phyloP scores from a whole-genome alignment of 1,140 invertebrate genomes.

The Drosophila grimshawi region DNA sequence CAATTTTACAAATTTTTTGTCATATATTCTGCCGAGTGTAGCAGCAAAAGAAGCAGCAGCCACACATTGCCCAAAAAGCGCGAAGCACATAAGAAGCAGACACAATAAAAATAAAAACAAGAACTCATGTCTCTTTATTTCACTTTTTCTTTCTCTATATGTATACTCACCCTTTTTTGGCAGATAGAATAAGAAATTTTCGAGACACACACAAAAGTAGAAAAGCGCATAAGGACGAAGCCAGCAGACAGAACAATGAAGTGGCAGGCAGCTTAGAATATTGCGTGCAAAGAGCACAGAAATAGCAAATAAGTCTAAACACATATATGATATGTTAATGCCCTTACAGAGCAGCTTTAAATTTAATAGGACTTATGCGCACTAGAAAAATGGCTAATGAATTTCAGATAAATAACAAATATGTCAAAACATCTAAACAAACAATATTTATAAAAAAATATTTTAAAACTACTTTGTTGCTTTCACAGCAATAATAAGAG shows the following conservation, averaged over 20 bases:
- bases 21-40: constrained; percentile 1
- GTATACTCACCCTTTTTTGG: constrained; percentile 22
- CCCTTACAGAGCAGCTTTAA: background rate
- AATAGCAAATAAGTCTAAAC: background rate
- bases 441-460: background rate
- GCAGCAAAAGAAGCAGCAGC: constrained; percentile 15
- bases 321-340: constrained; percentile 9
- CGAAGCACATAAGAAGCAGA: constrained; percentile 66
- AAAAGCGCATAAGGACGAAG: constrained; percentile 72
- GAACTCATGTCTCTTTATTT: constrained; percentile 2
- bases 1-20: too few relatives aligned
- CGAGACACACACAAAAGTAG: constrained; percentile 67
- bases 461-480: background rate
- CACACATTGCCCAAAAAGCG: constrained; percentile 55
- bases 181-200: constrained; percentile 75
- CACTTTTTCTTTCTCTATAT: constrained; percentile 9
- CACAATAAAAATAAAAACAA: constrained; percentile 77
- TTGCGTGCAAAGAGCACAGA: constrained; percentile 4
- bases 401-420: too few relatives aligned
- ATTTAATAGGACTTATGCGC: background rate
- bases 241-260: constrained; percentile 59
- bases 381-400: too few relatives aligned
- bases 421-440: too few relatives aligned
- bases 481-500: background rate
- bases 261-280: constrained; percentile 30